A percentile compares a stretch with the other conserved stretches of the same genome.
phyloP scores from a whole-genome alignment of 2,888 invertebrate genomes.

The Ennomos erosarius region DNA sequence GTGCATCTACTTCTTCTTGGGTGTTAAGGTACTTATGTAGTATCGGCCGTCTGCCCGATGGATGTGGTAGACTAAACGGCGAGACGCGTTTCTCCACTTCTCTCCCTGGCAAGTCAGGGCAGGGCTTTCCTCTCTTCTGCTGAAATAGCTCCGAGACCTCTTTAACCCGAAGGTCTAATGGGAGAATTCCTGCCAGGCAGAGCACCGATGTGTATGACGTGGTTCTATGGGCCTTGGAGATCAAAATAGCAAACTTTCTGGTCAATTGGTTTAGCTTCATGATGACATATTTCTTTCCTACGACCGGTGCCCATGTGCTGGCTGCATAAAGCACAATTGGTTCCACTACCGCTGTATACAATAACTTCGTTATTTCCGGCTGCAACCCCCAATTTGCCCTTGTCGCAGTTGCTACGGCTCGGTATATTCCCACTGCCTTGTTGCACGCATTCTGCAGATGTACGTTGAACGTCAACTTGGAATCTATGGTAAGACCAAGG shows the following conservation, averaged over 20 bases:
- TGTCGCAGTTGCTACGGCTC: not conserved
- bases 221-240: not conserved
- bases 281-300: not conserved
- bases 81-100: not conserved
- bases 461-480: not conserved
- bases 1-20: not conserved
- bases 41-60: not conserved
- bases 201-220: not conserved
- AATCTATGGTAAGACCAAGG: not conserved
- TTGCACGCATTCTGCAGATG: not conserved
- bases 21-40: not conserved
- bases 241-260: not conserved
- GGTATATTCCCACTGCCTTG: not conserved
- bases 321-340: not conserved
- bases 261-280: not conserved
- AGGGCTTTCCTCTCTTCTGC: not conserved
- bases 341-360: too few relatives aligned
- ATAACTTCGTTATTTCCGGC: too few relatives aligned
- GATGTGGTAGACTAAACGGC: not conserved
- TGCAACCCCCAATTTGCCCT: not conserved
- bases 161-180: not conserved
- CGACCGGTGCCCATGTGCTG: not conserved
- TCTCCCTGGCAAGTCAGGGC: not conserved
- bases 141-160: not conserved
- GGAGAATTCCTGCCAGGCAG: not conserved